Percentiles rank a stretch among this genome's conserved stretches.
These are phyloP conservation scores for Stegana nigrithorax DNA, from an alignment of 2,888 invertebrate species.

Conservation along the genomic window DNA sequence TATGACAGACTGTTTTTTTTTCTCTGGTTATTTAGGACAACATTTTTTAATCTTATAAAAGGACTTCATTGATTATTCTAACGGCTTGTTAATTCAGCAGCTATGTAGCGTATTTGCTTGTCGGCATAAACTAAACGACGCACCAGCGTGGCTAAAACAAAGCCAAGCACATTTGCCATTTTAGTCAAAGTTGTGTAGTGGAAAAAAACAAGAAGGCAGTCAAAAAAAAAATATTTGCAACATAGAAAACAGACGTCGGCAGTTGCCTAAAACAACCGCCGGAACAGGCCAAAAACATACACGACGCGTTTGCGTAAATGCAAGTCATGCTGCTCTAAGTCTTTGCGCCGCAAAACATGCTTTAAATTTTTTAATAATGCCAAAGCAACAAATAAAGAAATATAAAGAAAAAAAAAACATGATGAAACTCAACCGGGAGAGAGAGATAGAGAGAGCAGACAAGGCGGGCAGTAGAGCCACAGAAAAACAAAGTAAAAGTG, in stretches of 20 bases:
- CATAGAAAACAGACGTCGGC: constrained; percentile 62
- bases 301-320: no score
- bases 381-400: constrained; percentile 45
- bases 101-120: no score
- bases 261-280: constrained; percentile 44
- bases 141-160: not conserved
- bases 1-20: no score
- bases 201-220: constrained; percentile 13
- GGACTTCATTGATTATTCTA: no score
- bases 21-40: no score
- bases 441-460: no score
- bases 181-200: not conserved
- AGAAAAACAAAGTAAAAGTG: not conserved
- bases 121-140: no score
- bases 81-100: no score
- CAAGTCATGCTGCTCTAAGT: no score
- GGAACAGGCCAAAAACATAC: no score
- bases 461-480: not conserved
- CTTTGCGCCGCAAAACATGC: constrained; percentile 63
- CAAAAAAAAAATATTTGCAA: constrained; percentile 53
- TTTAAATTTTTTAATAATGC: constrained; percentile 66
- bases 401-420: constrained; percentile 26
- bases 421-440: not conserved
- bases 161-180: constrained; percentile 10
- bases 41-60: no score